phyloP scores from a whole-genome alignment of 64 coral and sea anemone genomes.

The Porites lutea region DNA sequence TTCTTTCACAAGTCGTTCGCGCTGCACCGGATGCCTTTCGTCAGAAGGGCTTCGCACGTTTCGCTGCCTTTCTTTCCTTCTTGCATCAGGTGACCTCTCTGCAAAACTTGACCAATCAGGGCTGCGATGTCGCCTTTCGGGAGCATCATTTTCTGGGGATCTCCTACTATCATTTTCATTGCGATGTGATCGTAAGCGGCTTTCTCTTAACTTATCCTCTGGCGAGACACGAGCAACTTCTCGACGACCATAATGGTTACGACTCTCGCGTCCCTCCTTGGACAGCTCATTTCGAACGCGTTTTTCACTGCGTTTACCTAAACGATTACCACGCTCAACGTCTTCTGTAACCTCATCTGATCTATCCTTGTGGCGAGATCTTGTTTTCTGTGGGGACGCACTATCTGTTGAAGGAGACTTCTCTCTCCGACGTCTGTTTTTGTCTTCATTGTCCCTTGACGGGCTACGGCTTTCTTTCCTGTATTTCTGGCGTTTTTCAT shows the following conservation, averaged over 20 bases:
- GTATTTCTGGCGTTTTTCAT: not conserved
- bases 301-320: not conserved
- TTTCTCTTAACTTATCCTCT: not conserved
- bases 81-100: conserved; percentile 5
- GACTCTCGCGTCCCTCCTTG: not conserved
- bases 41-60: conserved; percentile 4
- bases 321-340: not conserved
- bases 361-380: not conserved
- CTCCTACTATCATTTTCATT: not conserved
- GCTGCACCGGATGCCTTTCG: not conserved
- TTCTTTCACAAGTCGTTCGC: not conserved
- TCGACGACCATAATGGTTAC: not conserved
- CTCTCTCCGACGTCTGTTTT: not conserved
- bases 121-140: not conserved
- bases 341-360: not conserved
- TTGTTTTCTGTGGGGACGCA: not conserved
- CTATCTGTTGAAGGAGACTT: not conserved
- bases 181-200: not conserved
- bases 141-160: not conserved
- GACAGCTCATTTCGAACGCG: not conserved
- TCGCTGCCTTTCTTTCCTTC: conserved; percentile 10
- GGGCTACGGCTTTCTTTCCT: conserved; percentile 10
- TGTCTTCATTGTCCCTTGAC: conserved; percentile 15
- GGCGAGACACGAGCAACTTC: not conserved
- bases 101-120: not conserved